Evolutionary conservation across 2,888 invertebrate species (phyloP), one percentile per base, ranked within the genome.

Genomic region (Lasioglossum figueresi): DNA sequence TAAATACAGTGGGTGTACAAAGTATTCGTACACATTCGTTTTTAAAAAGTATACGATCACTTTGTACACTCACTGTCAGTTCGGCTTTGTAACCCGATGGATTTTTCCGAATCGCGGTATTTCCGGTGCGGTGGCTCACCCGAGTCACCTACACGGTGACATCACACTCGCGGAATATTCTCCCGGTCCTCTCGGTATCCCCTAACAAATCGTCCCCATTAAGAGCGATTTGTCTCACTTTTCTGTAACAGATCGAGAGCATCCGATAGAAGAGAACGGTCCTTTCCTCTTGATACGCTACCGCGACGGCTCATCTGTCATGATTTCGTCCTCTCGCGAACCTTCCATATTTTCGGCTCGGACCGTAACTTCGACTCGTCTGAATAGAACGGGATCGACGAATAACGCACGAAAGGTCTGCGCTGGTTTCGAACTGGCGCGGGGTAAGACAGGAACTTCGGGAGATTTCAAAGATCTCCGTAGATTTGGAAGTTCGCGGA

Each of bases 121-220:
- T 56, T 56, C 12, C 3, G n/a, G 10, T 23, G 2, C n/a, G 52
- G 10, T n/a, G 23, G 48, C 23, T 52, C 48, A 8, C 23, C 8
- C 23, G 48, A 52, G 48, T 23, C 23, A 52, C 3, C 23, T n/a
- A 6, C 14, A 14, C 27, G 63, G 19, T 19, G 76, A 72, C 66
- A 78, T 43, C 78, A 19, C 31, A 43, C n/a, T 19, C 19, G 12
- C 3, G 23, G 56, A 79, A 75, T 78, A 77, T 82, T 68, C 68
- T 70, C 59, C 63, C 68, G 68, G 48, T 23, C 40, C 66, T 76
- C 48, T n/a, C 34, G 31, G 23, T 75, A 71, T 79, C 75, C 89
- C 88, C 83, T 90, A 91, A 93, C 86, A 83, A 91, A 92, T 89
- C 85, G 88, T 82, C 81, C 80, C 92, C 93, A 92, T 93, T 93